Conservation (phyloP, 1,140 invertebrate genomes). For the Parapsyche elsis region DNA sequence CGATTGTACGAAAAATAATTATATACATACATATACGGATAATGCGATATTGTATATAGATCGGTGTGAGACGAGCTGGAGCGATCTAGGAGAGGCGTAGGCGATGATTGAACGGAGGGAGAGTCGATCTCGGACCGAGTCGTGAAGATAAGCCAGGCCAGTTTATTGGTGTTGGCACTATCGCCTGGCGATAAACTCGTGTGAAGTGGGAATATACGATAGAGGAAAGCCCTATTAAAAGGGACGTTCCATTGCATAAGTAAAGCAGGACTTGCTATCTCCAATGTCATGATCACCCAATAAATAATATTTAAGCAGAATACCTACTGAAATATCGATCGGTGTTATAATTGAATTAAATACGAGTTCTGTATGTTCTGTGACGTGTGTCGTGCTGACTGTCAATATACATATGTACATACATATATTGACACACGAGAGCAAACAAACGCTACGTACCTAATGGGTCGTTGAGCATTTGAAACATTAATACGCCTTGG, state of each 20-base stretch:
- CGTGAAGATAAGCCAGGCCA: neutral
- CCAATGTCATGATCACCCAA: neutral
- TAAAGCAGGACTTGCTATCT: neutral
- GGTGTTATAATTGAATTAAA: too few species aligned
- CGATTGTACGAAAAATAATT: conserved; percentile 1
- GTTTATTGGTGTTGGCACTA: neutral
- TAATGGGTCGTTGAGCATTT: neutral
- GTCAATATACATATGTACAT: neutral
- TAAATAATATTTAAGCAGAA: neutral
- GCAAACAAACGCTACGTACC: too few species aligned
- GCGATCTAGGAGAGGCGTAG: neutral
- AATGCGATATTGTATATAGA: conserved; percentile 6
- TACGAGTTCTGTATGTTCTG: too few species aligned
- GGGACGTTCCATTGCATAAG: neutral
- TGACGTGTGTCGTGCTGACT: too few species aligned
- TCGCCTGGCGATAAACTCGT: neutral
- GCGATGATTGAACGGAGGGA: conserved; percentile 7
- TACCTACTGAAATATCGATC: too few species aligned
- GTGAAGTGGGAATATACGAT: conserved; percentile 1
- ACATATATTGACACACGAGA: too few species aligned
- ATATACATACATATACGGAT: neutral
- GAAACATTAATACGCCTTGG: conserved; percentile 7
- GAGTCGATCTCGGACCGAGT: neutral
- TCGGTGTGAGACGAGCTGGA: neutral
- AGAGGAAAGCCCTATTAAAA: neutral